Evolutionary conservation across 2,797 vertebrate genomes (phyloP), one percentile per base, ranked within the genome.

Genomic region (Anguilla pacifica): DNA sequence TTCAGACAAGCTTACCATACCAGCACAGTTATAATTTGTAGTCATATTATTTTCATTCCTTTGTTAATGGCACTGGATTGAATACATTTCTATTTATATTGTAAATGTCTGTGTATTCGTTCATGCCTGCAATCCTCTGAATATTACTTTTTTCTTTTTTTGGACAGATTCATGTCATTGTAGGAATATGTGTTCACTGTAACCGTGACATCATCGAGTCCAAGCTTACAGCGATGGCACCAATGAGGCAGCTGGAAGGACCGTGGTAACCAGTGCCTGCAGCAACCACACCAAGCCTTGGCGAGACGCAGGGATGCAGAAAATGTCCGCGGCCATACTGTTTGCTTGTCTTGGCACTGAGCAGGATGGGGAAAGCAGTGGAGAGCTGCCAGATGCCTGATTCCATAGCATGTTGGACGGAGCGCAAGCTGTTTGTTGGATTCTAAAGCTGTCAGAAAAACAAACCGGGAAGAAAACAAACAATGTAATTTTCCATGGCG

Each of bases 221-320:
- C 49, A 49, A 55, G 35, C 53, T 64, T 61, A 81, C 35, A 31
- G 67, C 57, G 61, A 28, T 55, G 70, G 83, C 87, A 85, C 81
- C 83, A 85, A 84, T 67, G 67, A 39, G 70, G 46, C 83, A 88
- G 84, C 72, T 61, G 15, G 55, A 85, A 81, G 83, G 87, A 43
- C 35, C 2, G 43, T 28, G 67, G 49, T 39, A 79, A 79, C 43
- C 79, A 51, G 43, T 9, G 46, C 79, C 79, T 49, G 43, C 46
- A 82, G 57, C 28, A 81, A 88, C 87, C 84, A 64, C 87, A 88
- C 83, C 17, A 35, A 39, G 87, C 28, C 84, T 85, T 88, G 87
- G 87, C 83, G 53, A 88, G 84, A 88, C 70, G 4, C 15, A 9
- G 72, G 81, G 51, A 79, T 39, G 25, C 87, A 61, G 25, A 85